phyloP scores from a whole-genome alignment of 2,113 vertebrate genomes.

The Oxyura jamaicensis region DNA sequence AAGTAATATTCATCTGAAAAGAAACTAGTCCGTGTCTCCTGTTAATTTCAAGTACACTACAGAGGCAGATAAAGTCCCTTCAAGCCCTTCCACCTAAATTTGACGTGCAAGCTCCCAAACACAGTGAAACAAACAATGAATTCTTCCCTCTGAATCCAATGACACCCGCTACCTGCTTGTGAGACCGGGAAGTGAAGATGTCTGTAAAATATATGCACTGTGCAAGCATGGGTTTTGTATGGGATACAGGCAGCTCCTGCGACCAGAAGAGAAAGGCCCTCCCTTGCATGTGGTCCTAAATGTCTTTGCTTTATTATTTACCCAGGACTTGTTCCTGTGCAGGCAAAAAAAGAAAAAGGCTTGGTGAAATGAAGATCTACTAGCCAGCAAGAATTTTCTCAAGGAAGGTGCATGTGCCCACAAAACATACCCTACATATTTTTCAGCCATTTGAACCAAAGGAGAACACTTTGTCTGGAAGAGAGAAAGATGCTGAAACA shows the following conservation, averaged over 20 bases:
- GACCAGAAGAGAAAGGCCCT: neutral
- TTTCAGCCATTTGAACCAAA: neutral
- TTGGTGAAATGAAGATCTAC: neutral
- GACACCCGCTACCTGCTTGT: neutral
- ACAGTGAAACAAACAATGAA: neutral
- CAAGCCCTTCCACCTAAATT: neutral
- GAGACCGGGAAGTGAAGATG: neutral
- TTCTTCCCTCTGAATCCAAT: neutral
- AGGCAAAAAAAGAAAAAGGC: neutral
- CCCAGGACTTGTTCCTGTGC: neutral
- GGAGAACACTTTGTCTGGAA: neutral
- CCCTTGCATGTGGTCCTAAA: neutral
- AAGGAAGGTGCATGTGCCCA: neutral
- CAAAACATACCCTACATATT: neutral
- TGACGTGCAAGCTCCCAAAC: neutral
- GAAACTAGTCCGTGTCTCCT: neutral
- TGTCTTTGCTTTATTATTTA: neutral
- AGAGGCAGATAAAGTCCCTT: neutral
- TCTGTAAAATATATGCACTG: neutral
- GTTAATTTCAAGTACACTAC: neutral
- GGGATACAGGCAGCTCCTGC: neutral
- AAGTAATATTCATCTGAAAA: neutral
- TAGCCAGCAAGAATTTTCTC: neutral
- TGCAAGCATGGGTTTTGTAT: accelerated
- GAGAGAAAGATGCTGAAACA: neutral